A percentile compares a stretch with the other conserved stretches of the same genome.
These are phyloP conservation scores for Limnephilus marmoratus DNA, from an alignment of 2,888 invertebrate genomes.

Conservation along the genomic window DNA sequence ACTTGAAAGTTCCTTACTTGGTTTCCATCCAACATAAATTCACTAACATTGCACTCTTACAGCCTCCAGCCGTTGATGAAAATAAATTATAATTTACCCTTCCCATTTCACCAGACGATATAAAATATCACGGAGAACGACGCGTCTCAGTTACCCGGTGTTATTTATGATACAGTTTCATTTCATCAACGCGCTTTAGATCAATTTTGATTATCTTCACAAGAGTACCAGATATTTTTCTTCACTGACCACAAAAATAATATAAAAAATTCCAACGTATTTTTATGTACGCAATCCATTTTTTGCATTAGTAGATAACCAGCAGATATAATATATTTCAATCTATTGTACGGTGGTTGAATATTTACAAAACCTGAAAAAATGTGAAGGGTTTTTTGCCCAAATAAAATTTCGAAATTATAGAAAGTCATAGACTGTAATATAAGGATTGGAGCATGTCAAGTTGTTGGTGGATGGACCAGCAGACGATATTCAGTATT, in stretches of 20 bases:
- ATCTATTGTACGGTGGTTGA: too few species aligned
- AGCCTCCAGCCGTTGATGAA: conserved; percentile 32
- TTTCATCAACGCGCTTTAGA: conserved; percentile 9
- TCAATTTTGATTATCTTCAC: conserved; percentile 35
- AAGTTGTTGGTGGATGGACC: too few species aligned
- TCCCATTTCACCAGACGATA: conserved; percentile 33
- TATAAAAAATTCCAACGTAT: not conserved
- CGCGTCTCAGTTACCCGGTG: not conserved
- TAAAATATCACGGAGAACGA: conserved; percentile 41
- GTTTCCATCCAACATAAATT: not conserved
- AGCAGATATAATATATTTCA: too few species aligned
- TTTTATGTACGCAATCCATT: too few species aligned
- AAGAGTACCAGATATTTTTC: not conserved
- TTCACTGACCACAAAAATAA: not conserved
- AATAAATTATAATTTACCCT: conserved; percentile 47
- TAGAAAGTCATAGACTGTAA: too few species aligned
- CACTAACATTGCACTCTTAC: conserved; percentile 14
- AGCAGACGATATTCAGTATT: too few species aligned
- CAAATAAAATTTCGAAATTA: too few species aligned
- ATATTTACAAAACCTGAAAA: too few species aligned
- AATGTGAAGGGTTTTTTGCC: too few species aligned
- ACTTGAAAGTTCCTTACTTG: not conserved
- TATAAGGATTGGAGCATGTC: too few species aligned
- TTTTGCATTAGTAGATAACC: too few species aligned
- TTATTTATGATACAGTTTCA: conserved; percentile 29